Evolutionary conservation across 2,888 invertebrate genomes (phyloP), one percentile per base, ranked within the genome.

Genomic region (Biston stratarius): DNA sequence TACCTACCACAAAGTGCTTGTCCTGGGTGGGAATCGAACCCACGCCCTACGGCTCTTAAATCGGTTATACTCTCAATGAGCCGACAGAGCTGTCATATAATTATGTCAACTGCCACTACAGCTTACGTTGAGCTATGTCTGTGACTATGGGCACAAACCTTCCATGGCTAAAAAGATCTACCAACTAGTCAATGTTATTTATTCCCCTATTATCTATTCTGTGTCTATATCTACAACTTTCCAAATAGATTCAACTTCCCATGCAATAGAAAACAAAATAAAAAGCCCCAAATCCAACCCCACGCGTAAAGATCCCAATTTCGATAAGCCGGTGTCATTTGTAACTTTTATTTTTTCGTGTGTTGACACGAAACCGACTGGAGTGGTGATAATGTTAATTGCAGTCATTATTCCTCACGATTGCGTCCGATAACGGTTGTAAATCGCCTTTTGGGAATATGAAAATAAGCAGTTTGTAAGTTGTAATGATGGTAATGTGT

Each of bases 271-370:
- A 72, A 70, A 71, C 59, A 67, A 65, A 70, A 73, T 60, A 75
- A 74, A 74, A 64, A 55, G 45, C 58, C 44, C 51, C 67, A 64
- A 15, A 58, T 55, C 59, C 69, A 53, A 59, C 64, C 65, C 63
- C 24, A 84, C 79, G 79, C 83, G 78, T 85, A 83, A 85, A 88
- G 92, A 92, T 92, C 76, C 69, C 67, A 44, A 60, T 60, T 73
- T 66, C 65, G 86, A 90, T 90, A 91, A 77, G 65, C 48, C 72
- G 51, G 61, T 91, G 90, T 92, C 92, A 89, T 92, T 92, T 90
- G 88, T 92, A 89, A 88, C 59, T 64, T 66, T 24, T n/a, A n/a
- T n/a, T 24, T 75, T 77, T 83, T 84, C 79, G 74, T 83, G 82
- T 84, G 91, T 90, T 90, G 92, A 91, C 91, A 88, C 77, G 90